Base-by-base conservation (phyloP, 2,888 invertebrate genomes). In the Syritta pipiens region DNA sequence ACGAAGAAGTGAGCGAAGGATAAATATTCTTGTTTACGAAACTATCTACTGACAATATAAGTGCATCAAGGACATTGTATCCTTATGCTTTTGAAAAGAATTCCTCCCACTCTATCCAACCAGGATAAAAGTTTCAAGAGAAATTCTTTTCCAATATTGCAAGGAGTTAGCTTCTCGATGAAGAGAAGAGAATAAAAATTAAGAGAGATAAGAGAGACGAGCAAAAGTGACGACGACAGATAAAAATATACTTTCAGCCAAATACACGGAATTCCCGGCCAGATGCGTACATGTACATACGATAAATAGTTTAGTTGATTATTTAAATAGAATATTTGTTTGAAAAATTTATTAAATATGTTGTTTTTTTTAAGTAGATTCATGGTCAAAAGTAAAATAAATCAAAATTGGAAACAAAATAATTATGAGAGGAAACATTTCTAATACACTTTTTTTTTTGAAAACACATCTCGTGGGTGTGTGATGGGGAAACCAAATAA, bases 211-310 rank as follows among this genome's bases (percentile, higher is more conserved):
- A 28, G 37, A 17, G 37, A 17, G 57, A 63, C 74, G 51, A 68
- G 68, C 60, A 81, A 74, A 62, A 60, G 63, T 75, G 81, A 83
- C 81, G 83, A 83, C 82, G 84, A 81, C 83, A 84, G 84, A 84
- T 83, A 77, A 51, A 72, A 6, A 48, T 60, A 51, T 75, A 75
- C 74, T 81, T 87, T 86, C 86, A 86, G 86, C 85, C 88, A 88
- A 88, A 84, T 86, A 88, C 88, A 88, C 88, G 88, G 89, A 85
- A 85, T 86, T 84, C 84, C 85, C 88, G 86, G 86, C 88, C 88
- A 88, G 88, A 87, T 87, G 88, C 85, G 86, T 85, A 79, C 74
- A 82, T 81, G 81, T 83, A 82, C 63, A 75, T 71, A 71, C 77
- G 68, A 68, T 59, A 86, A 84, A 84, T 63, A 69, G 55, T 55